A percentile compares a stretch with the other conserved stretches of the same genome.
These are phyloP conservation scores for Acronicta alni DNA, from an alignment of 2,888 invertebrate genomes.

Conservation along the genomic window DNA sequence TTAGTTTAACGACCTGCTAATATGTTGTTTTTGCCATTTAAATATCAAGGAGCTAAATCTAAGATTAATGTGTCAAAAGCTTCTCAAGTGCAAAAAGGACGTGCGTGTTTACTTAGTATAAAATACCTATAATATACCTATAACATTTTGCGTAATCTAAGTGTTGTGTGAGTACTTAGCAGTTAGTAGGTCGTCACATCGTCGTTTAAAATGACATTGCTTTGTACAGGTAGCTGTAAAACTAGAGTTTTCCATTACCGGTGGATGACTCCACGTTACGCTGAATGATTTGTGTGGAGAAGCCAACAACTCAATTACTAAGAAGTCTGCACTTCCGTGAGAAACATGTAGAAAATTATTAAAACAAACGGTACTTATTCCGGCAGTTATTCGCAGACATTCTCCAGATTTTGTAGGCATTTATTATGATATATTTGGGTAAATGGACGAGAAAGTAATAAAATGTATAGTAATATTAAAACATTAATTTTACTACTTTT, in stretches of 20 bases:
- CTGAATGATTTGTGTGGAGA: slow-evolving; percentile 72
- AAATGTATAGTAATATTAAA: background rate
- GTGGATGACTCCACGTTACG: slow-evolving; percentile 61
- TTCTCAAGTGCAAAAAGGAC: slow-evolving; percentile 27
- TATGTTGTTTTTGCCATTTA: slow-evolving; percentile 26
- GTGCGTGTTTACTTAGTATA: slow-evolving; percentile 14
- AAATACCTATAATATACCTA: background rate
- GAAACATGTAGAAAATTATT: slow-evolving; percentile 53
- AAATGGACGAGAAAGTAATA: background rate
- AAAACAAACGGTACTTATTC: slow-evolving; percentile 51
- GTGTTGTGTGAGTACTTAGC: slow-evolving; percentile 25
- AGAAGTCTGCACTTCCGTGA: slow-evolving; percentile 57
- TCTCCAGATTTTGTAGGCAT: slow-evolving; percentile 7
- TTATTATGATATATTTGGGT: background rate
- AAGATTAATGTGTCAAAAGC: slow-evolving; percentile 36
- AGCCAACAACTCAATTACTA: slow-evolving; percentile 53
- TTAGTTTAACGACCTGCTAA: slow-evolving; percentile 10
- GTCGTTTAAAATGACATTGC: slow-evolving; percentile 36
- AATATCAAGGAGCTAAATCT: slow-evolving; percentile 25
- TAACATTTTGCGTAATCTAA: slow-evolving; percentile 15
- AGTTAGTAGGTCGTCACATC: slow-evolving; percentile 40
- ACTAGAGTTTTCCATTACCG: slow-evolving; percentile 83
- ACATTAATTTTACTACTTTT: background rate
- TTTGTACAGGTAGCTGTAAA: slow-evolving; percentile 50
- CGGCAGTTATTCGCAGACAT: slow-evolving; percentile 29